Percentiles rank a stretch among this genome's conserved stretches.
Evolutionary conservation across 1,140 invertebrate genomes (phyloP).

Genomic region (Drosophila athabasca): DNA sequence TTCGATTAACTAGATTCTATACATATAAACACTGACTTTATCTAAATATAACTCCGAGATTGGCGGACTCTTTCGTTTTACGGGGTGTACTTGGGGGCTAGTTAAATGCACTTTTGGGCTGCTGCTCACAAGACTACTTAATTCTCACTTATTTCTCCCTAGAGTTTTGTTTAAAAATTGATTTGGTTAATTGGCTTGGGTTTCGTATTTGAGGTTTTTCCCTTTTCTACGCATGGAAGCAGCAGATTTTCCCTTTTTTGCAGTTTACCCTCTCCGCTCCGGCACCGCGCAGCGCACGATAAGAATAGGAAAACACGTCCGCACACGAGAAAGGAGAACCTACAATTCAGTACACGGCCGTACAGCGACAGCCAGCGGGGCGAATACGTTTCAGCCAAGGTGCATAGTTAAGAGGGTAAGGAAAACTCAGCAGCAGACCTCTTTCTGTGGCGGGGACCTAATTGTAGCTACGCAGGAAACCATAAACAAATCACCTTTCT

Average conservation of each 20-base stretch:
- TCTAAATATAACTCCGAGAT: conserved; percentile 1
- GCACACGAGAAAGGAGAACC: conserved; percentile 76
- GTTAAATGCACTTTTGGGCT: conserved; percentile 48
- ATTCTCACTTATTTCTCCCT: conserved; percentile 6
- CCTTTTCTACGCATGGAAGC: conserved; percentile 6
- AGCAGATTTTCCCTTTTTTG: conserved; percentile 41
- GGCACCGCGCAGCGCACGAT: conserved; percentile 9
- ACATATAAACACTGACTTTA: conserved; percentile 1
- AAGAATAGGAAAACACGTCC: conserved; percentile 69
- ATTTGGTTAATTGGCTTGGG: conserved; percentile 41
- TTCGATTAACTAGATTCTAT: conserved; percentile 15
- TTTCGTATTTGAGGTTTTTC: not conserved
- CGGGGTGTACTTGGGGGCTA: conserved; percentile 2
- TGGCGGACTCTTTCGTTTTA: not conserved
- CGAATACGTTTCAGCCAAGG: conserved; percentile 7
- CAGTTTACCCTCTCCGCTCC: conserved; percentile 34
- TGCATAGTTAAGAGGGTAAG: no score
- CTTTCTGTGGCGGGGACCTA: no score
- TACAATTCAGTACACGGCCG: conserved; percentile 69
- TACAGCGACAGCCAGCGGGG: conserved; percentile 24
- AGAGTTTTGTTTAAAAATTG: conserved; percentile 37
- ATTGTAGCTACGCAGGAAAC: no score
- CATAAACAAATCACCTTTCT: no score
- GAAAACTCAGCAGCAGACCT: no score
- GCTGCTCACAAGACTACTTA: not conserved